Conservation (phyloP, 2,888 invertebrate genomes). For the Ophion costatus region DNA sequence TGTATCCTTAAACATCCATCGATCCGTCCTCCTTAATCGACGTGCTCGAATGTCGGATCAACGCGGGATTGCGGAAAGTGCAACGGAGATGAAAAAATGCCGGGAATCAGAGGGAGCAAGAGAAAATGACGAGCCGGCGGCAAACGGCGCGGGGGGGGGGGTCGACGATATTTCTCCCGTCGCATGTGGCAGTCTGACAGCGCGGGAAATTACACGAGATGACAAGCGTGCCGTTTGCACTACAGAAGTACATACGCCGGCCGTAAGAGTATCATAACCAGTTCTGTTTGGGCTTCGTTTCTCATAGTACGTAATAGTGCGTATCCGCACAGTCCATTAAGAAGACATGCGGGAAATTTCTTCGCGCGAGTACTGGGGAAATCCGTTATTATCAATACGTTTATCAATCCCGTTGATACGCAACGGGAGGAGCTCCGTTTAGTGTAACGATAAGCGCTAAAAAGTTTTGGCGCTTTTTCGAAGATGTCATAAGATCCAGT, state of each 20-base stretch:
- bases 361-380: not conserved
- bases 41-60: too few relatives aligned
- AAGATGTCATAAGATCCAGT: not conserved
- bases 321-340: conserved; percentile 21
- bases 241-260: not conserved
- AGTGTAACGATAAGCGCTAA: not conserved
- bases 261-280: conserved; percentile 9
- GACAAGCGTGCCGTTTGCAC: conserved; percentile 4
- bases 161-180: not conserved
- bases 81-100: too few relatives aligned
- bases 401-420: not conserved
- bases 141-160: too few relatives aligned
- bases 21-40: too few relatives aligned
- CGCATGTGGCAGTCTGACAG: not conserved
- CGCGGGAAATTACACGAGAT: not conserved
- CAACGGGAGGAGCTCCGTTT: not conserved
- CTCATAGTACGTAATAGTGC: conserved; percentile 19
- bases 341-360: not conserved
- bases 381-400: not conserved
- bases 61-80: too few relatives aligned
- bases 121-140: too few relatives aligned
- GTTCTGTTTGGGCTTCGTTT: conserved; percentile 24
- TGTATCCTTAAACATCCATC: too few relatives aligned
- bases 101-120: too few relatives aligned
- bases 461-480: not conserved